phyloP scores from a whole-genome alignment of 2,888 invertebrate species.

The Hypselothyrea guttata region DNA sequence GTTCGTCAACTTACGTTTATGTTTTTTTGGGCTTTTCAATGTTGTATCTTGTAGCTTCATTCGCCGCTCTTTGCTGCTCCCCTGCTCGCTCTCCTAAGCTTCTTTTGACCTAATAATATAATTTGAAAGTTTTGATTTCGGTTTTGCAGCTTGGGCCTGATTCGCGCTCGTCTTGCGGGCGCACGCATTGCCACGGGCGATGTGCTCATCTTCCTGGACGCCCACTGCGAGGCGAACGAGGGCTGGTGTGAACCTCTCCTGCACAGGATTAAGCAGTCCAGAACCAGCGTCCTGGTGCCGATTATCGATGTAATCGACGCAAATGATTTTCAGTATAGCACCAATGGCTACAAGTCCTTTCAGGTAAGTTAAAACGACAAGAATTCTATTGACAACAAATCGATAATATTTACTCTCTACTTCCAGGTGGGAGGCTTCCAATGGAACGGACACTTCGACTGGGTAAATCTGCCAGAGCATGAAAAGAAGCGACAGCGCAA shows the following conservation, averaged over 20 bases:
- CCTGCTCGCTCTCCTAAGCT: constrained; percentile 39
- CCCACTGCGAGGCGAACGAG: constrained; percentile 92
- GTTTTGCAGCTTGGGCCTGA: constrained; percentile 88
- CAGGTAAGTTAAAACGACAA: too few species aligned
- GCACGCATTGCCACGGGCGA: constrained; percentile 91
- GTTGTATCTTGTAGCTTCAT: constrained; percentile 47
- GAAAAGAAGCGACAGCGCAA: constrained; percentile 78
- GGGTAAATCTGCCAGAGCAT: constrained; percentile 85
- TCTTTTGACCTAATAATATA: constrained; percentile 63
- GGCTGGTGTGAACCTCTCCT: constrained; percentile 95
- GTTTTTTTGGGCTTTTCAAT: constrained; percentile 41
- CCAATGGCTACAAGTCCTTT: constrained; percentile 82
- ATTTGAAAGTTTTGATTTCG: constrained; percentile 57
- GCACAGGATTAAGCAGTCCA: constrained; percentile 90
- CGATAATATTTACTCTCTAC: too few species aligned
- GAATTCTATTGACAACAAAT: too few species aligned
- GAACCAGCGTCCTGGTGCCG: constrained; percentile 92
- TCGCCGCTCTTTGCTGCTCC: constrained; percentile 39
- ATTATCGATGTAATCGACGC: constrained; percentile 97
- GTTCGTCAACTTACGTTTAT: constrained; percentile 71
- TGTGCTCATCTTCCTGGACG: constrained; percentile 93
- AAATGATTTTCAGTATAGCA: constrained; percentile 82
- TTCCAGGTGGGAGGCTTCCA: constrained; percentile 82
- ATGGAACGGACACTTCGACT: constrained; percentile 96
- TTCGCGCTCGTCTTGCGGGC: constrained; percentile 94